Base-by-base conservation (phyloP, 1,140 invertebrate genomes). In the Tetramorium alpestre region DNA sequence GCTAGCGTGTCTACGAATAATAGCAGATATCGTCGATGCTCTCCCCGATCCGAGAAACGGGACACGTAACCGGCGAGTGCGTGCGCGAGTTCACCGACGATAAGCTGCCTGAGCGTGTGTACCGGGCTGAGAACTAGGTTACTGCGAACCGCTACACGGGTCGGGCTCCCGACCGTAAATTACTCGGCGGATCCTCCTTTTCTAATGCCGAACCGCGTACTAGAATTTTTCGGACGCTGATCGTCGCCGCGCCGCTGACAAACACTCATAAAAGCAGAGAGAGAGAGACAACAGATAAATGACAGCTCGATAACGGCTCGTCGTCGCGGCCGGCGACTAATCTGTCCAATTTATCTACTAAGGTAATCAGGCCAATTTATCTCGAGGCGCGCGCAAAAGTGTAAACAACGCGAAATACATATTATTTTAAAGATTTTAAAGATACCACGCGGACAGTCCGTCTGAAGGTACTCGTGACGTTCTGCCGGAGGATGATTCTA, bases 41-140 rank as follows among this genome's bases (percentile, higher is more conserved):
- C 78, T 47, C 47, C 56, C 41, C 49, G 62, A 84, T 62, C 73
- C 47, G 38, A 76, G 67, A 76, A 89, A 89, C 89, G 70, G 70
- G 33, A 58, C 54, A 65, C 72, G 88, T 87, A 89, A 75, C 22
- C 64, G 85, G 87, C 62, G 73, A 25, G 75, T 60, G 56, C 56
- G 88, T 90, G 75, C 88, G 84, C 82, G 65, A 69, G 65, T 28
- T 89, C 84, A 90, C 84, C 84, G 87, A 69, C 82, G 88, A 58
- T 70, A 69, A 77, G 69, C 54, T 47, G 33, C 77, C 67, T 33
- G 62, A 75, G 87, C 85, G 73, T 47, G 78, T 81, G 49, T 22
- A 33, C 28, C 47, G 54, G 44, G 49, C 75, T 89, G 85, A 89
- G 88, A 90, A 90, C 78, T 90, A 81, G 89, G 89, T 90, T 90